phyloP scores from a whole-genome alignment of 1,140 invertebrate genomes.

The Lethrus apterus region DNA sequence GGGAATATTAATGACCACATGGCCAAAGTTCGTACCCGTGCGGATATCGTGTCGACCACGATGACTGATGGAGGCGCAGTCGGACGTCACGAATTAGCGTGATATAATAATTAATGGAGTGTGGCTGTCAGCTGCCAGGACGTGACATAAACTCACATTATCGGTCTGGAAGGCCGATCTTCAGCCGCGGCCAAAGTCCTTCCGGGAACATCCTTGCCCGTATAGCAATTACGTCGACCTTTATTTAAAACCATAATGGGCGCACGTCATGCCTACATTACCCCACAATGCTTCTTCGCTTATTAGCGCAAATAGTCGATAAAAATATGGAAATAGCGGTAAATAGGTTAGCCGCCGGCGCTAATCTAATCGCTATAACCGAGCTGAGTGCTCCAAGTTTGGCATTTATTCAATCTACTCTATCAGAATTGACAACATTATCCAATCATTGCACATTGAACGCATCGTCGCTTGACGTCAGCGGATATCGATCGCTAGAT shows the following conservation, averaged over 20 bases:
- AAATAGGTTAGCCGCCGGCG: conserved; percentile 9
- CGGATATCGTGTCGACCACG: background rate
- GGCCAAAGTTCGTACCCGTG: background rate
- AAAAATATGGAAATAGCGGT: conserved; percentile 6
- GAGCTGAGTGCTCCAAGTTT: conserved; percentile 4
- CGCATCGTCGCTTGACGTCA: conserved; percentile 9
- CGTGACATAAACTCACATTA: conserved; percentile 21
- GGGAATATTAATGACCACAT: conserved; percentile 4
- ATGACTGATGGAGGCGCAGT: conserved; percentile 11
- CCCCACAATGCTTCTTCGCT: too few species aligned
- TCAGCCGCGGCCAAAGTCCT: too few species aligned
- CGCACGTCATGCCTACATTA: too few species aligned
- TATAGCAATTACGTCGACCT: too few species aligned
- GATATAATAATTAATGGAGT: conserved; percentile 28
- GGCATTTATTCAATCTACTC: conserved; percentile 16
- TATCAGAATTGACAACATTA: conserved; percentile 13
- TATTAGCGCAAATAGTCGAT: conserved; percentile 4
- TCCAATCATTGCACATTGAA: conserved; percentile 15
- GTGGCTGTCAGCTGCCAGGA: conserved; percentile 23
- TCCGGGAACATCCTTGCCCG: too few species aligned
- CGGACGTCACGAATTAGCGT: conserved; percentile 11
- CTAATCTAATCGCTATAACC: conserved; percentile 7
- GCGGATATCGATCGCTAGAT: conserved; percentile 6
- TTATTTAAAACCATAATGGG: too few species aligned
- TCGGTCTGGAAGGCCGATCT: background rate